A percentile compares a stretch with the other conserved stretches of the same genome.
These are phyloP conservation scores for Pelosia muscerda DNA, from an alignment of 2,888 invertebrate genomes.

Conservation along the genomic window DNA sequence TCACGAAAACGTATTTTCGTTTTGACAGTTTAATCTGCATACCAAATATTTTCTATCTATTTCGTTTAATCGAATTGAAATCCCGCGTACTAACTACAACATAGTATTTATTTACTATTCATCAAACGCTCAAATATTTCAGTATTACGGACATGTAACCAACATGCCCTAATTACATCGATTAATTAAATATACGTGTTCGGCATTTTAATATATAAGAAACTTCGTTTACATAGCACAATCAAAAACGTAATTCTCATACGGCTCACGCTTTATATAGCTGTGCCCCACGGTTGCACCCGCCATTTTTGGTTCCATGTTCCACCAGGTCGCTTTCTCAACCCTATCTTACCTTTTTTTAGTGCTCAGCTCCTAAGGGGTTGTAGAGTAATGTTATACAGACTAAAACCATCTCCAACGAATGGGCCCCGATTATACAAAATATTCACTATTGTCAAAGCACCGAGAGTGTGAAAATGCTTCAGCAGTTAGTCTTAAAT, in stretches of 20 bases:
- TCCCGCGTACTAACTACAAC: no score
- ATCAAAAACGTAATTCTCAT: slow-evolving; percentile 43
- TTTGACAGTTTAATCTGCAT: no score
- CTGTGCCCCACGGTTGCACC: no score
- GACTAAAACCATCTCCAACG: not conserved
- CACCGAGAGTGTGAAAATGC: no score
- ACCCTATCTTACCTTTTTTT: not conserved
- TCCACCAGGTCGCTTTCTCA: not conserved
- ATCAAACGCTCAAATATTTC: not conserved
- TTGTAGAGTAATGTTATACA: not conserved
- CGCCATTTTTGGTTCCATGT: not conserved
- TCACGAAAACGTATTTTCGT: no score
- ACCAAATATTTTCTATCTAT: no score
- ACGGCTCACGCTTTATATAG: slow-evolving; percentile 28
- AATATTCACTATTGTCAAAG: no score
- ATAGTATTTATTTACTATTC: not conserved
- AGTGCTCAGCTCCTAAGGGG: not conserved
- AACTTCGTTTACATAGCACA: slow-evolving; percentile 3
- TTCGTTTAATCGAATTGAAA: no score
- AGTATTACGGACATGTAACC: not conserved
- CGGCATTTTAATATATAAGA: slow-evolving; percentile 1
- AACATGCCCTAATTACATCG: slow-evolving; percentile 11
- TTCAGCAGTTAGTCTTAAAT: no score
- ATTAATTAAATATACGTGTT: slow-evolving; percentile 6
- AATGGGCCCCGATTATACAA: no score